Base-by-base conservation (phyloP, 2,113 vertebrate species). In the Hyaena hyaena region DNA sequence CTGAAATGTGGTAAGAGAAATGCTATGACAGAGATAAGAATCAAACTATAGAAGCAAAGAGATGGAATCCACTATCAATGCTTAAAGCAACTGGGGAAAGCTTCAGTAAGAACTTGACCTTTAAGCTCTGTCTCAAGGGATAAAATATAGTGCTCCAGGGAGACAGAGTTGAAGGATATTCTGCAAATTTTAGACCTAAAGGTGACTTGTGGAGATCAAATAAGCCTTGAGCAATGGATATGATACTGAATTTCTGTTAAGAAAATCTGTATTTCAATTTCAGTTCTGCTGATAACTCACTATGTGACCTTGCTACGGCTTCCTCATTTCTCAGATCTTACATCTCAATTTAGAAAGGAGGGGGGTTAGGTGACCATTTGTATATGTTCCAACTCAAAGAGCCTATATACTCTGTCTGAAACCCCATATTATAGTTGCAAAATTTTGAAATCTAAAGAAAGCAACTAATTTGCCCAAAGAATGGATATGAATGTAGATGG, bases 31-130 rank as follows among this genome's bases (percentile, higher is more conserved):
- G 43, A 84, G 48, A 50, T 93, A 90, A 90, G 50, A 94, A 90
- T 73, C 33, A 93, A 81, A 74, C 55, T 45, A 68, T 21, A 82
- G n/a, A 96, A 89, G 19, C 19, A 88, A 16, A 81, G 33, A 77
- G n/a, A 96, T 79, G 17, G 66, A 92, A 77, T 92, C 33, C 26
- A 90, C 73, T 88, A 24, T 61, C 48, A 48, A 3, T 85, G 50
- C 35, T 81, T 95, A 92, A 90, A 94, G 39, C 21, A 71, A 81
- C 9, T 65, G 5, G 4, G 17, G 16, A 87, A 69, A 68, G 11
- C 92, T 93, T 92, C 65, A 66, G 71, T 63, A 90, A 96, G 35
- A 96, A 79, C 9, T 35, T 66, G 71, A 93, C 43, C 58, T 95
- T 90, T 88, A 90, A 81, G 45, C 39, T 77, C 50, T 48, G 39